Conservation (phyloP, 1,140 invertebrate species). For the Apolygus lucorum region DNA sequence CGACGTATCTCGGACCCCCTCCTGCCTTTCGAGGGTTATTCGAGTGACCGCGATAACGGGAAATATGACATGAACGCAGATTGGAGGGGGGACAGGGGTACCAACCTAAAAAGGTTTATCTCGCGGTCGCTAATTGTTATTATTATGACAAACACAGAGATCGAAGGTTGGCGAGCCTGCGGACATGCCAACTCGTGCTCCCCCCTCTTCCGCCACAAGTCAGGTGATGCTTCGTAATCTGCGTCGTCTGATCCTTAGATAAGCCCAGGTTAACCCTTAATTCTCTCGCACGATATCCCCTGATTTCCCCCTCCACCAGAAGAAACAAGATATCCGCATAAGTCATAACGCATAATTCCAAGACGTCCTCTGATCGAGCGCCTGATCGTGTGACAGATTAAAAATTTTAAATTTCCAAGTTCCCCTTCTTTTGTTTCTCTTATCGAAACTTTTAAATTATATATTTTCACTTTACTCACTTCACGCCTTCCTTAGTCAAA, state of each 20-base stretch:
- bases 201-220: background rate
- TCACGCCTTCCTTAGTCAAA: no score
- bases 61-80: slow-evolving; percentile 6
- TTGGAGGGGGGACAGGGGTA: background rate
- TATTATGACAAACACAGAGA: background rate
- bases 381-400: background rate
- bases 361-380: background rate
- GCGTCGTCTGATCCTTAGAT: background rate
- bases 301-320: background rate
- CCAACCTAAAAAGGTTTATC: background rate
- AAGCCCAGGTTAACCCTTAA: background rate
- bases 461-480: no score
- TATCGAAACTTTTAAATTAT: background rate
- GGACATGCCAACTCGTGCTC: background rate
- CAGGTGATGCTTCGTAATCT: background rate
- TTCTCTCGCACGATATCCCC: background rate
- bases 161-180: background rate
- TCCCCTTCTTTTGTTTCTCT: background rate
- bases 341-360: background rate
- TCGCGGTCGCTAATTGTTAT: background rate
- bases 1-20: background rate
- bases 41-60: background rate
- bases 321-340: background rate
- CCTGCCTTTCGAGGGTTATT: background rate
- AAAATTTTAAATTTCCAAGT: no score